These are phyloP conservation scores for Piaya cayana DNA, from an alignment of 2,113 vertebrate genomes.

Conservation along the genomic window DNA sequence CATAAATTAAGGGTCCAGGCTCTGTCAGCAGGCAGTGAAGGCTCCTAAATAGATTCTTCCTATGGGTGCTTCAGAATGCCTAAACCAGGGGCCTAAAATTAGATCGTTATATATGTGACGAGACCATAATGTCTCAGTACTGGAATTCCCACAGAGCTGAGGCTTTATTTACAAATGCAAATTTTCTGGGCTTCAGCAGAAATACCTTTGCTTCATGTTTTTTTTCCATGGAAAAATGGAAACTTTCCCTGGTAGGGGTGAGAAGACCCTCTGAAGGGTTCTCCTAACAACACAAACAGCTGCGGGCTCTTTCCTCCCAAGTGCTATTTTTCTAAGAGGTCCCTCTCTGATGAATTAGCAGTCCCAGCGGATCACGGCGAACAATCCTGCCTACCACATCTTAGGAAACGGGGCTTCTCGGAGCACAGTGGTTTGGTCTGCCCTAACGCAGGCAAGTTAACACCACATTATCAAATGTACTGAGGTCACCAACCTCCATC, in stretches of 20 bases:
- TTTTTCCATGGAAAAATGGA: constrained; percentile 21
- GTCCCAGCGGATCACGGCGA: constrained; percentile 29
- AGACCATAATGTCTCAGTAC: neutral
- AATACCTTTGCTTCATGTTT: neutral
- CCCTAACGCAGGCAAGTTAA: constrained; percentile 35
- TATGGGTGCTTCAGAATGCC: neutral
- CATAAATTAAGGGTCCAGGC: neutral
- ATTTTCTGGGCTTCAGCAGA: constrained; percentile 9
- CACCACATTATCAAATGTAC: constrained; percentile 46
- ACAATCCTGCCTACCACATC: constrained; percentile 32
- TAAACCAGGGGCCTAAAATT: neutral
- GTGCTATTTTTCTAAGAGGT: constrained; percentile 16
- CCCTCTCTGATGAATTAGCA: constrained; percentile 39
- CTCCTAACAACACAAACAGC: constrained; percentile 53
- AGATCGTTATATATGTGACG: neutral
- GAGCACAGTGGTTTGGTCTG: constrained; percentile 20
- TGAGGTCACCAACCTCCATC: constrained; percentile 47
- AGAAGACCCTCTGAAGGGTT: constrained; percentile 35
- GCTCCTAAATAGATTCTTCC: neutral
- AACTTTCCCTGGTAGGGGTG: neutral
- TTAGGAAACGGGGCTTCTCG: constrained; percentile 22
- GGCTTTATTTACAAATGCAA: constrained; percentile 22
- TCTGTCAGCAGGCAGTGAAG: neutral
- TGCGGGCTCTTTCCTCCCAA: constrained; percentile 35
- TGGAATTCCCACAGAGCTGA: neutral